phyloP scores from a whole-genome alignment of 2,113 vertebrate genomes.

The Ia io region DNA sequence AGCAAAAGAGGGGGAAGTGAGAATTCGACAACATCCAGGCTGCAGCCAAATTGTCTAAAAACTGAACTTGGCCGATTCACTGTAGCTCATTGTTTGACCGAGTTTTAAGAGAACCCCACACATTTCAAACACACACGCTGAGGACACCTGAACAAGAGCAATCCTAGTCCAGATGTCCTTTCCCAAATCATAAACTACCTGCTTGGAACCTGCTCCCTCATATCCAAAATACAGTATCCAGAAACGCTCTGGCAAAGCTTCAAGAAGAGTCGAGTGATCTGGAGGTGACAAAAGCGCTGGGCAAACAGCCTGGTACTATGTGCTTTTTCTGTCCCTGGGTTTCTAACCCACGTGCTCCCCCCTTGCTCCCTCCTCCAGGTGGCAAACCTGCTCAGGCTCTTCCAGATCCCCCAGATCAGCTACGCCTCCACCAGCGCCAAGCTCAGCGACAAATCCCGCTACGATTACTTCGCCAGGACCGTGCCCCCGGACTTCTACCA shows the following conservation, averaged over 20 bases:
- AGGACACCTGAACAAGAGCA: neutral
- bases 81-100: neutral
- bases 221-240: neutral
- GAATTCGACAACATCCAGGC: slow-evolving; percentile 59
- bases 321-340: neutral
- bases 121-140: neutral
- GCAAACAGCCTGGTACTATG: neutral
- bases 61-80: neutral
- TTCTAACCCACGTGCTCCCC: neutral
- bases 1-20: slow-evolving; percentile 74
- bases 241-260: neutral
- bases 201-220: neutral
- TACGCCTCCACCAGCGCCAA: slow-evolving; percentile 99
- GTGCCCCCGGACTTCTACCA: slow-evolving; percentile 99
- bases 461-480: slow-evolving; percentile 96
- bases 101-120: neutral
- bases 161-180: neutral
- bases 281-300: neutral
- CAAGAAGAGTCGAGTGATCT: neutral
- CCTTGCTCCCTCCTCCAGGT: slow-evolving; percentile 82
- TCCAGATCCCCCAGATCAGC: slow-evolving; percentile 99
- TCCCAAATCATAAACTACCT: neutral
- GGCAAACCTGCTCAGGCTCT: slow-evolving; percentile 96
- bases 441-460: slow-evolving; percentile 97
- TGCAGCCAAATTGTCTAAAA: slow-evolving; percentile 60